A percentile compares a stretch with the other conserved stretches of the same genome.
phyloP scores from a whole-genome alignment of 2,797 vertebrate species.

The Gambusia yucatana region DNA sequence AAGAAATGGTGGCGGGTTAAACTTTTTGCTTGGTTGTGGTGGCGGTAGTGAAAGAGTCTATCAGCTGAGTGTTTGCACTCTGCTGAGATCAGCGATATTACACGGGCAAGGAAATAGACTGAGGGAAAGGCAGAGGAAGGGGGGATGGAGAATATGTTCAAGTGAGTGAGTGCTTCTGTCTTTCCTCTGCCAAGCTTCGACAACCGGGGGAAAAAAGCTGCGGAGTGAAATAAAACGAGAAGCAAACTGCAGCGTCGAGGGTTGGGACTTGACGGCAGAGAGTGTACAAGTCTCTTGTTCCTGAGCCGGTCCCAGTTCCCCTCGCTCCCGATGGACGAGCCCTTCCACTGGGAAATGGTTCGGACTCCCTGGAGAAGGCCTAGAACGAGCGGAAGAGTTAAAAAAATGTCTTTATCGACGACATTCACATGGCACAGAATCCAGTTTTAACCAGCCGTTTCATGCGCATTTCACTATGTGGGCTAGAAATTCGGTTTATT shows the following conservation, averaged over 20 bases:
- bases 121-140: slow-evolving; percentile 34
- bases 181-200: slow-evolving; percentile 45
- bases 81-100: slow-evolving; percentile 75
- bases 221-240: background rate
- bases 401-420: slow-evolving; percentile 38
- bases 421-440: background rate
- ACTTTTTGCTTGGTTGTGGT: slow-evolving; percentile 19
- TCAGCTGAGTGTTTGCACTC: slow-evolving; percentile 74
- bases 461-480: background rate
- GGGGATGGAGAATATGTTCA: slow-evolving; percentile 59
- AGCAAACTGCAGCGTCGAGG: background rate
- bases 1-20: slow-evolving; percentile 7
- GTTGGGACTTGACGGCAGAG: slow-evolving; percentile 14
- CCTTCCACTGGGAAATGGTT: slow-evolving; percentile 30
- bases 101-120: slow-evolving; percentile 59
- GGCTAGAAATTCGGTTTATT: background rate
- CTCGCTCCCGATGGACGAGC: slow-evolving; percentile 12
- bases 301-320: slow-evolving; percentile 7
- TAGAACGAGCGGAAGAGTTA: slow-evolving; percentile 2
- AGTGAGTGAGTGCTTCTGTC: slow-evolving; percentile 57
- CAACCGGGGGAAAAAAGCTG: slow-evolving; percentile 3
- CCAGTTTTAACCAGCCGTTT: background rate
- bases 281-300: slow-evolving; percentile 12
- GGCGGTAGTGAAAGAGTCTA: slow-evolving; percentile 52
- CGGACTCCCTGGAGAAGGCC: slow-evolving; percentile 6